Evolutionary conservation across 1,140 invertebrate genomes (phyloP).

Genomic region (Tetragonula clypearis): DNA sequence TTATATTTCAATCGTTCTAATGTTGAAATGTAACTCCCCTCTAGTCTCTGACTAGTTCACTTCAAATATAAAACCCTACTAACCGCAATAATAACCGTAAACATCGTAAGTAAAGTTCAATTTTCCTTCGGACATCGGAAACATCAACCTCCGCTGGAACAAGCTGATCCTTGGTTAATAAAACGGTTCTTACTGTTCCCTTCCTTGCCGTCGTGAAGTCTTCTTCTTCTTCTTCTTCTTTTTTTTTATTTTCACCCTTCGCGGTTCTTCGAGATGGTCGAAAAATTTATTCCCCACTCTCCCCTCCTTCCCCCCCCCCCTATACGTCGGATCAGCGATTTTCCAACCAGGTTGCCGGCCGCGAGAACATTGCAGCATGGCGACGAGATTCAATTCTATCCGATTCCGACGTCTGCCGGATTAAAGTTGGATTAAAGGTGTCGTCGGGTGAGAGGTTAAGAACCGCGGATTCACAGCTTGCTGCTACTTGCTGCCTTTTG

Average conservation of each 20-base stretch:
- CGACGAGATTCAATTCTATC: constrained; percentile 54
- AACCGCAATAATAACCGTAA: too few species aligned
- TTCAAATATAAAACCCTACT: too few species aligned
- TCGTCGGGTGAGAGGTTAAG: not conserved
- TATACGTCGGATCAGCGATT: not conserved
- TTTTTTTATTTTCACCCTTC: too few species aligned
- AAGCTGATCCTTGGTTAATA: not conserved
- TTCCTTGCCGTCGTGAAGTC: not conserved
- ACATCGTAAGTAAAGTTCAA: not conserved
- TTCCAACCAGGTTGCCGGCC: not conserved
- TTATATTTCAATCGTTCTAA: too few species aligned
- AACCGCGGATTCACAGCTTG: not conserved
- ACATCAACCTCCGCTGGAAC: not conserved
- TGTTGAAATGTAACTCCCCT: too few species aligned
- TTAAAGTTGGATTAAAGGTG: constrained; percentile 41
- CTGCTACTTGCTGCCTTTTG: too few species aligned
- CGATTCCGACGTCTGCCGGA: constrained; percentile 19
- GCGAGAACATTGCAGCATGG: not conserved
- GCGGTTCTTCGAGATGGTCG: not conserved
- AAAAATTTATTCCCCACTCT: not conserved
- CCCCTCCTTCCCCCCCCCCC: not conserved
- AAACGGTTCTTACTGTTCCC: not conserved
- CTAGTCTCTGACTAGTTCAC: too few species aligned
- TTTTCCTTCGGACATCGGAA: not conserved
- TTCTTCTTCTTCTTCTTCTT: not conserved